Conservation (phyloP, 2,113 vertebrate species). For the Numida meleagris region DNA sequence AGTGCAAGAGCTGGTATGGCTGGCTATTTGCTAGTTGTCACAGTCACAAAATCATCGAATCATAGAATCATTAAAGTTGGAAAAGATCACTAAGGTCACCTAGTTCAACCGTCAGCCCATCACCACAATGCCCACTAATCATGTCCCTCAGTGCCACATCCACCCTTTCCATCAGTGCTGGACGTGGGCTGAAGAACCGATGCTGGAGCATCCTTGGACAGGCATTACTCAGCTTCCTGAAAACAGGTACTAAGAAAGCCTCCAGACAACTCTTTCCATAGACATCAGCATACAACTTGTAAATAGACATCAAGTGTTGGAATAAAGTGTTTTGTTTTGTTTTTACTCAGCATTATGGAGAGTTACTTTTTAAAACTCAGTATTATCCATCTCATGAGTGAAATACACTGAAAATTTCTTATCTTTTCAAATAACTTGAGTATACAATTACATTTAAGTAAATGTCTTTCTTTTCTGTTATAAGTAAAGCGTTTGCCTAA, state of each 20-base stretch:
- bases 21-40: fast-evolving
- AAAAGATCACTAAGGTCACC: no score
- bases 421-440: not conserved
- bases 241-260: not conserved
- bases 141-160: no score
- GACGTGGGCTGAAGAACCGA: fast-evolving
- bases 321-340: not conserved
- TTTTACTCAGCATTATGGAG: not conserved
- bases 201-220: not conserved
- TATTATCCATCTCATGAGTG: not conserved
- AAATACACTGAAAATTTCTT: not conserved
- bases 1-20: not conserved
- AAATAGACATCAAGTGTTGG: not conserved
- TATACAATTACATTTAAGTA: not conserved
- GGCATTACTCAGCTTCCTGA: not conserved
- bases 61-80: no score
- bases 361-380: not conserved
- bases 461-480: not conserved
- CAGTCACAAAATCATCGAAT: not conserved
- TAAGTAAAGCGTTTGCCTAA: not conserved
- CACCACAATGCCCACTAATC: no score
- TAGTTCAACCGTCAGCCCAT: no score
- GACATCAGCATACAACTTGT: not conserved
- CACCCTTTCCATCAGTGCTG: fast-evolving
- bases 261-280: not conserved